Percentiles rank a stretch among this genome's conserved stretches.
phyloP scores from a whole-genome alignment of 2,888 invertebrate species.

The Patella ulyssiponensis region DNA sequence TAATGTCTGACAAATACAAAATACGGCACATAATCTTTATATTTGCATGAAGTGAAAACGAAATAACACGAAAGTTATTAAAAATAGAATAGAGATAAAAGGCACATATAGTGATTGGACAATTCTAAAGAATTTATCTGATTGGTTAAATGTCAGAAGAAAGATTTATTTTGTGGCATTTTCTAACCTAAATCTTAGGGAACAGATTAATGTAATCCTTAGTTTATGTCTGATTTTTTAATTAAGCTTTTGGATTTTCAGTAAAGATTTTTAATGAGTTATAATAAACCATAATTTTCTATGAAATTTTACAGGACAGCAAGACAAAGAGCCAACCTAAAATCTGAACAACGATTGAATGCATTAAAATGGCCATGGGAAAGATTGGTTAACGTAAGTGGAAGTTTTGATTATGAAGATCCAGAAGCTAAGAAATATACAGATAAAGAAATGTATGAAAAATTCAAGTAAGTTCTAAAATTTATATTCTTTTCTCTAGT shows the following conservation, averaged over 20 bases:
- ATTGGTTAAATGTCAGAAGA: too few relatives aligned
- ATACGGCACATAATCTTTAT: too few relatives aligned
- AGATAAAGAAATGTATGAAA: conserved; percentile 64
- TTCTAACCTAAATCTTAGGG: neutral
- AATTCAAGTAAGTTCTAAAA: conserved; percentile 58
- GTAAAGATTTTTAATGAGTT: neutral
- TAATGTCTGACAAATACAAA: too few relatives aligned
- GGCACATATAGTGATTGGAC: too few relatives aligned
- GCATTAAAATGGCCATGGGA: conserved; percentile 72
- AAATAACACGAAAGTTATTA: too few relatives aligned
- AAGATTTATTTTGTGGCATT: neutral
- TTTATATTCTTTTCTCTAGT: too few relatives aligned
- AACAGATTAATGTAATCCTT: too few relatives aligned
- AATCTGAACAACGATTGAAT: conserved; percentile 62
- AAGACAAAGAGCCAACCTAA: conserved; percentile 63
- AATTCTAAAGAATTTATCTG: too few relatives aligned
- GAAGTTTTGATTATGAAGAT: conserved; percentile 53
- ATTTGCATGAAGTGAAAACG: too few relatives aligned
- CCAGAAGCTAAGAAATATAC: conserved; percentile 59
- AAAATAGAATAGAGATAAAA: too few relatives aligned
- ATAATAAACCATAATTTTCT: neutral
- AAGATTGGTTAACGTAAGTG: conserved; percentile 60
- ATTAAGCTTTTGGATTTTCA: neutral
- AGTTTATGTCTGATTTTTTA: too few relatives aligned
- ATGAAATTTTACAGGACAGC: conserved; percentile 42